Base-by-base conservation (phyloP, 2,888 invertebrate species). In the Camptogramma bilineatum region DNA sequence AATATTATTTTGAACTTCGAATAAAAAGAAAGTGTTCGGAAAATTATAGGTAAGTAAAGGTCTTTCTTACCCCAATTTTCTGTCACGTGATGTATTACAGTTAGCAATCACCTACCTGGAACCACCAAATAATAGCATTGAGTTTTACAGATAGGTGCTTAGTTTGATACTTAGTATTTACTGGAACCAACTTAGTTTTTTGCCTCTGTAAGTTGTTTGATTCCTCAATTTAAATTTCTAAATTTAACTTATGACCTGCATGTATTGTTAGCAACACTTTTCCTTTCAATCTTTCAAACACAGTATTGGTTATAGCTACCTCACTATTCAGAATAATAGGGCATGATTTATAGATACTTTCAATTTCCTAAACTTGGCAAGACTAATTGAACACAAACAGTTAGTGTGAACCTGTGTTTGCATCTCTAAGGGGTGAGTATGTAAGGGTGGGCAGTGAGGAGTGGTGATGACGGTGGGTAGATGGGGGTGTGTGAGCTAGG, bases 361-460 rank as follows among this genome's bases (percentile, higher is more conserved):
- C 59, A 65, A 67, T 68, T 67, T 66, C 65, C 64, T 68, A 56
- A 73, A 67, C 65, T 73, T 73, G 72, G 73, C 73, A 71, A 55
- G 68, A 44, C 57, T 58, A 66, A 69, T 67, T 62, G 66, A 63
- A 65, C 55, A 62, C 60, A 62, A 67, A 64, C 57, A 44, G 62
- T 71, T 64, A 62, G 56, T 66, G 59, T 68, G 51, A 66, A 68
- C 51, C 62, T 46, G 46, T 19, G 34, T 18, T 42, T 8, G 44
- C 17, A 5, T 44, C 4, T 56, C 8, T 47, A 39, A 18, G 18
- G n/a, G 16, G 47, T 47, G 59, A 59, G 62, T 55, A 62, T 60
- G 64, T 68, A 63, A 70, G 70, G 44, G 44, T 16, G 44, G 42
- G 16, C 17, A 17, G 44, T 48, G 39, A 50, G 62, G 54, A 48